Evolutionary conservation across 2,888 invertebrate genomes (phyloP).

Genomic region (Hirtodrosophila confusa): DNA sequence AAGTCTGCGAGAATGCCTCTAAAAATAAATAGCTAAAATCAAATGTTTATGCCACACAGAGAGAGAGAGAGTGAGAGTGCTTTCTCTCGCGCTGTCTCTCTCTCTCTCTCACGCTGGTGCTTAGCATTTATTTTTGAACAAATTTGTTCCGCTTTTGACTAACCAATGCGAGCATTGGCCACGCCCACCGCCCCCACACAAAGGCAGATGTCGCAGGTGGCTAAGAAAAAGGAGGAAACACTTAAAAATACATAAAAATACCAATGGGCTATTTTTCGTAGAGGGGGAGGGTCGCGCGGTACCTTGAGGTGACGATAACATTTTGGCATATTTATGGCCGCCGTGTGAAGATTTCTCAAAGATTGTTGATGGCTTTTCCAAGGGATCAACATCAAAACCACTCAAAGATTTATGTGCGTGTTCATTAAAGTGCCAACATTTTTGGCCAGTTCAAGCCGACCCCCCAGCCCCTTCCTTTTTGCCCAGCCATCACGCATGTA

Average conservation of each 20-base stretch:
- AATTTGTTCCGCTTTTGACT: slow-evolving; percentile 32
- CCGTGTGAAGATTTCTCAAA: slow-evolving; percentile 43
- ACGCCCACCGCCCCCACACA: slow-evolving; percentile 49
- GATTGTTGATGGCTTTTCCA: slow-evolving; percentile 43
- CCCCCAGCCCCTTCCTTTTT: too few relatives aligned
- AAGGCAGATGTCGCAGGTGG: slow-evolving; percentile 61
- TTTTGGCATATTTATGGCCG: slow-evolving; percentile 46
- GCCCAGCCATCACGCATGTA: slow-evolving; percentile 6
- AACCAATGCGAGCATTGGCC: slow-evolving; percentile 62
- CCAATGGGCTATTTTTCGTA: slow-evolving; percentile 44
- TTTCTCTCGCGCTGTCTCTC: slow-evolving; percentile 2
- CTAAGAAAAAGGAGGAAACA: slow-evolving; percentile 48
- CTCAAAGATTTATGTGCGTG: slow-evolving; percentile 50
- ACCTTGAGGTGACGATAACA: slow-evolving; percentile 9
- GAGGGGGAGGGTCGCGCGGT: neutral
- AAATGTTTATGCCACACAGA: slow-evolving; percentile 11
- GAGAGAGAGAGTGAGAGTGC: too few relatives aligned
- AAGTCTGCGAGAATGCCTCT: slow-evolving; percentile 42
- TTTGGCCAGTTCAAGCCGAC: slow-evolving; percentile 2
- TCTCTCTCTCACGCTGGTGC: neutral
- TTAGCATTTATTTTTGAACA: slow-evolving; percentile 41
- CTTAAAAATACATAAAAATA: slow-evolving; percentile 78
- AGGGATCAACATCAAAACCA: slow-evolving; percentile 51
- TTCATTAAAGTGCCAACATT: slow-evolving; percentile 44
- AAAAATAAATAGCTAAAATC: slow-evolving; percentile 54